Evolutionary conservation across 2,113 vertebrate genomes (phyloP).

Genomic region (Etia nguti): DNA sequence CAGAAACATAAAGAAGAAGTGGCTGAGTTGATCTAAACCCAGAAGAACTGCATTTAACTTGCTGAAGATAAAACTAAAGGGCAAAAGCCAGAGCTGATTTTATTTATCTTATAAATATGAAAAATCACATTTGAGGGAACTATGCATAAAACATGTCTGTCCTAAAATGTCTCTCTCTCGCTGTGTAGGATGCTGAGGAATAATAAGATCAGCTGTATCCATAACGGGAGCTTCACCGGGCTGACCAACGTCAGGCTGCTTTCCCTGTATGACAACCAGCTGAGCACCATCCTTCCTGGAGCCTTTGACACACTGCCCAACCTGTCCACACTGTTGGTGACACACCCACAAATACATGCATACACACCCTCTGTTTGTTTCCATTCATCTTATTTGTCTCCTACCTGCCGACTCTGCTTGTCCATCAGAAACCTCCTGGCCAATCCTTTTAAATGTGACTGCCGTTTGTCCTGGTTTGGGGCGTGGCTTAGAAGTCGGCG

Average conservation of each 20-base stretch:
- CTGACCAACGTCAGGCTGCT: slow-evolving; percentile 88
- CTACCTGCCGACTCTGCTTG: not conserved
- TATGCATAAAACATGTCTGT: not conserved
- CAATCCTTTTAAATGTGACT: slow-evolving; percentile 95
- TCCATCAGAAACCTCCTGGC: slow-evolving; percentile 86
- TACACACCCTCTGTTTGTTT: not conserved
- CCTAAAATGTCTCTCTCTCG: fast-evolving
- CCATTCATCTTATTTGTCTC: fast-evolving
- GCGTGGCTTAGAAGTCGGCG: slow-evolving; percentile 91
- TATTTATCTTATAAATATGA: not conserved
- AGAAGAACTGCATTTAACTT: not conserved
- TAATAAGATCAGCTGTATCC: slow-evolving; percentile 92
- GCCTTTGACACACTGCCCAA: slow-evolving; percentile 89
- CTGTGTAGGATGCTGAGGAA: slow-evolving; percentile 88
- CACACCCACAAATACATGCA: not conserved
- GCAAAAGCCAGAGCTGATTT: not conserved
- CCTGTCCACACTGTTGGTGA: slow-evolving; percentile 78
- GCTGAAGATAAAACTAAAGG: not conserved
- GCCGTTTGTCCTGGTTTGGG: slow-evolving; percentile 91
- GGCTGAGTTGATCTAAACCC: not conserved
- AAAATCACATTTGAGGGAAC: not conserved
- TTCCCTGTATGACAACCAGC: slow-evolving; percentile 94
- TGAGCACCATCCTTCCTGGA: slow-evolving; percentile 85
- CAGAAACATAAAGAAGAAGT: not conserved
- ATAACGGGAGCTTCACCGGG: slow-evolving; percentile 94